Base-by-base conservation (phyloP, 2,113 vertebrate species). In the Perognathus longimembris region DNA sequence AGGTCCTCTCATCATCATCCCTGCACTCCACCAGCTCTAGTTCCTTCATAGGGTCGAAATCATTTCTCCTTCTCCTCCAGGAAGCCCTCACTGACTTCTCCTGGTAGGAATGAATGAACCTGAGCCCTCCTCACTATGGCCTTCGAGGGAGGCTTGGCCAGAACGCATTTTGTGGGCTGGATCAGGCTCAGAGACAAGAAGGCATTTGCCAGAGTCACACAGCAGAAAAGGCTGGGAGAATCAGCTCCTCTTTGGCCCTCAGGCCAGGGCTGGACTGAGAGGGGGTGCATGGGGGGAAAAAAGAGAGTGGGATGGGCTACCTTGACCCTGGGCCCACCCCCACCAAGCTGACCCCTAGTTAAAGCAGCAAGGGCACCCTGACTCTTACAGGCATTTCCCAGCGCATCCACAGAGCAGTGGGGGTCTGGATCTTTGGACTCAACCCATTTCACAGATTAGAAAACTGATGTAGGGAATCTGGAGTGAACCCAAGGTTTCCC, bases 251-350 rank as follows among this genome's bases (percentile, higher is more conserved):
- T 59, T 28, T 17, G 26, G 32, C 12, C 50, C 86, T 75, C 0
- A 0, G 11, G 34, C 26, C 22, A n/a, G 28, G 7, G 42, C 74
- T 7, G 3, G 14, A 5, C 15, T 2, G n/a, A 50, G 20, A 74
- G 17, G 26, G 2, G 24, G 64, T 69, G 0, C 0, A 0, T 17
- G 45, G 69, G 66, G 28, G 38, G n/a, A n/a, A 30, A 4, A 67
- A 50, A 66, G 32, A 28, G 38, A 24, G 1, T 12, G 1, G 9
- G 20, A 40, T 5, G 2, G 11, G 24, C 24, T 6, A 3, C 42
- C 20, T 28, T 22, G 57, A 38, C 0, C 0, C 26, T 0, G 1
- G 1, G 57, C n/a, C 12, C 1, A 7, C 1, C 32, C 28, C 15
- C 32, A 5, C 22, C 14, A n/a, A 26, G 10, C 21, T 28, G 57